These are phyloP conservation scores for Chloroclystis v-ata DNA, from an alignment of 2,888 invertebrate genomes.

Conservation along the genomic window DNA sequence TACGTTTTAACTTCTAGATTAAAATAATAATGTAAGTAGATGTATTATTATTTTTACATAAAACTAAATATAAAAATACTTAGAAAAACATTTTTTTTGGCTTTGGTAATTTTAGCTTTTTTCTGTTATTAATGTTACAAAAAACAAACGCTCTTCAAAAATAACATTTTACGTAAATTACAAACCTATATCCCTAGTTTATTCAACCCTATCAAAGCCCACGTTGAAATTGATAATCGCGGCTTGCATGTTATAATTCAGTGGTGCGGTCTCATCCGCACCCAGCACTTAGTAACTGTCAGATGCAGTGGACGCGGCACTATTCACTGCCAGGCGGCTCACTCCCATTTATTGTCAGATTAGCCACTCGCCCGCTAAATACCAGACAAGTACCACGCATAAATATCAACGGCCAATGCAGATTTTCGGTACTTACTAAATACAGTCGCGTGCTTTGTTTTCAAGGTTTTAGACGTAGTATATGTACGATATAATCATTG, in stretches of 20 bases:
- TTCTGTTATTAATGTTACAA: no score
- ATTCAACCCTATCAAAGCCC: background rate
- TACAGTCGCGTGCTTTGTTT: background rate
- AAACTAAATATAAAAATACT: no score
- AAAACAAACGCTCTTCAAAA: no score
- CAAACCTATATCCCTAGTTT: background rate
- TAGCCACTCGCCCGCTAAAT: conserved; percentile 36
- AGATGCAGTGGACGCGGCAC: conserved; percentile 51
- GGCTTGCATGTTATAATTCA: conserved; percentile 45
- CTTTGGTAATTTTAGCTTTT: no score
- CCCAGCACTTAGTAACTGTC: conserved; percentile 65
- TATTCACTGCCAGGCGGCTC: conserved; percentile 45
- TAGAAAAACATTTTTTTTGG: no score
- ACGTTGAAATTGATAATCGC: conserved; percentile 33
- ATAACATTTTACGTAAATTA: no score
- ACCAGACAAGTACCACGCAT: conserved; percentile 21
- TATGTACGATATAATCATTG: no score
- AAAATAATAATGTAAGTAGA: no score
- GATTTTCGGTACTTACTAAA: conserved; percentile 1
- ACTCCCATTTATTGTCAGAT: conserved; percentile 54
- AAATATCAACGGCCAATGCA: conserved; percentile 5
- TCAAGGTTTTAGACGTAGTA: background rate
- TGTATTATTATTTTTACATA: no score
- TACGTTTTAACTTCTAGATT: no score
- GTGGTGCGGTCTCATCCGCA: conserved; percentile 49